Conservation (phyloP, 2,888 invertebrate genomes). For the Philereme transversata region DNA sequence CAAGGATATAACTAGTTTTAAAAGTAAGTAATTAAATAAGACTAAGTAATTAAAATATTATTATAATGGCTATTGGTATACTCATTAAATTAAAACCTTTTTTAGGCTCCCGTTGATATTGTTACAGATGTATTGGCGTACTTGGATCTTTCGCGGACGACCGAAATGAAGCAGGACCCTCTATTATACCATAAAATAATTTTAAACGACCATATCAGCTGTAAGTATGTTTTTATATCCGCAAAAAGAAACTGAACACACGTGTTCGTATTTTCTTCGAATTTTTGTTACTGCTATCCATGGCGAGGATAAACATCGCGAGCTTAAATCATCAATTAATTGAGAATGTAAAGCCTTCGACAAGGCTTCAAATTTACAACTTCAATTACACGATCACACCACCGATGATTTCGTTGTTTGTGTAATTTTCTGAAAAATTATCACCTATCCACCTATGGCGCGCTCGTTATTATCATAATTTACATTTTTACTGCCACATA, state of each 20-base stretch:
- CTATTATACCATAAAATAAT: too few species aligned
- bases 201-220: too few species aligned
- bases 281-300: slow-evolving; percentile 23
- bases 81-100: too few species aligned
- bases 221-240: too few species aligned
- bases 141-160: too few species aligned
- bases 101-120: too few species aligned
- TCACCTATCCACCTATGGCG: slow-evolving; percentile 63
- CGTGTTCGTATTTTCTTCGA: slow-evolving; percentile 17
- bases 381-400: slow-evolving; percentile 64
- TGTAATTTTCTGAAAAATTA: slow-evolving; percentile 68
- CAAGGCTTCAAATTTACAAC: slow-evolving; percentile 51
- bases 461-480: slow-evolving; percentile 73
- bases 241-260: neutral
- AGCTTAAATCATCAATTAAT: slow-evolving; percentile 30
- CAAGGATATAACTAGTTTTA: too few species aligned
- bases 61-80: too few species aligned
- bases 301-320: slow-evolving; percentile 25
- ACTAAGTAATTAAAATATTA: too few species aligned
- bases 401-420: slow-evolving; percentile 64
- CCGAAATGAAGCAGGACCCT: too few species aligned
- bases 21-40: too few species aligned
- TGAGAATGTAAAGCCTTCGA: slow-evolving; percentile 28
- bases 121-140: too few species aligned
- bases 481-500: slow-evolving; percentile 64